These are phyloP conservation scores for Zaprionus davidi DNA, from an alignment of 1,140 invertebrate species.

Conservation along the genomic window DNA sequence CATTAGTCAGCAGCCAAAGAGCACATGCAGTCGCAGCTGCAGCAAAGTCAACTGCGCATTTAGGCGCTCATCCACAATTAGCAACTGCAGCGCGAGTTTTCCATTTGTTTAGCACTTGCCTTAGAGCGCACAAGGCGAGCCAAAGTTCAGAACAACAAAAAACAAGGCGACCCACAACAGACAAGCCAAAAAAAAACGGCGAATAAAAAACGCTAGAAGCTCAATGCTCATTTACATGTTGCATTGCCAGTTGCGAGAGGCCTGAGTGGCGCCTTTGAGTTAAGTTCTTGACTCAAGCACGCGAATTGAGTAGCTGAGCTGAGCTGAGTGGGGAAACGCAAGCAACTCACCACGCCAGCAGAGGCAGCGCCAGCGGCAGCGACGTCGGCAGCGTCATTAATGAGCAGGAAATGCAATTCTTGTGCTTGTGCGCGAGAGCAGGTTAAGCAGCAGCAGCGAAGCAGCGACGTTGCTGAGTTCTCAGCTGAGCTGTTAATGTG, in stretches of 20 bases:
- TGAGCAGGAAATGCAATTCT: constrained; percentile 77
- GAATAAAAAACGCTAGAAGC: constrained; percentile 14
- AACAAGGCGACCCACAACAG: constrained; percentile 38
- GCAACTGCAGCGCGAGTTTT: constrained; percentile 20
- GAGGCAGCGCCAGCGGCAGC: background rate
- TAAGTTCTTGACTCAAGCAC: constrained; percentile 50
- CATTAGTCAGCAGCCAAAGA: constrained; percentile 29
- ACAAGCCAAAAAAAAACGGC: constrained; percentile 27
- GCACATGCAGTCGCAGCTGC: constrained; percentile 12
- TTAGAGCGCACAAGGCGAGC: constrained; percentile 14
- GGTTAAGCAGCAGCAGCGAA: constrained; percentile 21
- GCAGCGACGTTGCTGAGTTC: constrained; percentile 31
- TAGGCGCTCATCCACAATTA: constrained; percentile 38
- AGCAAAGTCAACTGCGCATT: constrained; percentile 74
- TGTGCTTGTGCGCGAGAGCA: constrained; percentile 36
- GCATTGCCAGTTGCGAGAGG: constrained; percentile 15
- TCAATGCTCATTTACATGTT: constrained; percentile 70
- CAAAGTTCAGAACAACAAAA: constrained; percentile 37
- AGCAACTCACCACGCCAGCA: constrained; percentile 58
- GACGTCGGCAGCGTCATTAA: constrained; percentile 44
- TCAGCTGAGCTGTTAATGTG: constrained; percentile 28
- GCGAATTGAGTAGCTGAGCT: constrained; percentile 32
- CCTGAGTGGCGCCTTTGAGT: constrained; percentile 27
- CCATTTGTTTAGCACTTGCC: constrained; percentile 31
- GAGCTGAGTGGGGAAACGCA: constrained; percentile 32